phyloP scores from a whole-genome alignment of 92 coral and sea anemone species.

The Epizoanthus rinbou region DNA sequence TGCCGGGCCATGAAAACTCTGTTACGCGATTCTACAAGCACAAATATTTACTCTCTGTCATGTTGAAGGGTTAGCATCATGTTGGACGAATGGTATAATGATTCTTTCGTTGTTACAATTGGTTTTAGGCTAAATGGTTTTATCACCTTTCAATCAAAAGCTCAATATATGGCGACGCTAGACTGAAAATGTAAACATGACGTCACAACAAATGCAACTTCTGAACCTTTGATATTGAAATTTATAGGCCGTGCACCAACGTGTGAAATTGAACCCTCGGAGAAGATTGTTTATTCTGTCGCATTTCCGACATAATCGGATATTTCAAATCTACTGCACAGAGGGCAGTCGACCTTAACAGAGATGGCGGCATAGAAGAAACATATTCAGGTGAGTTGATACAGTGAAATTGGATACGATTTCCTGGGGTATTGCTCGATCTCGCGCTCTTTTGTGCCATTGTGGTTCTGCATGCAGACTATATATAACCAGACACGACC shows the following conservation, averaged over 20 bases:
- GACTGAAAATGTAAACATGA: slow-evolving; percentile 13
- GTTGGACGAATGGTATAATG: background rate
- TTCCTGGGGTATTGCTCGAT: slow-evolving; percentile 12
- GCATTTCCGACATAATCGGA: slow-evolving; percentile 42
- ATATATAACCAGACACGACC: background rate
- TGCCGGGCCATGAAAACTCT: too few relatives aligned
- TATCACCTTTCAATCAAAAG: slow-evolving; percentile 34
- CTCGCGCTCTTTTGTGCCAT: background rate
- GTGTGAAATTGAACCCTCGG: slow-evolving; percentile 9
- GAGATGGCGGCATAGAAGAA: background rate
- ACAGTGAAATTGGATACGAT: slow-evolving; percentile 28
- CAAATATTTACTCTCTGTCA: background rate
- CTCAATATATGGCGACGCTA: slow-evolving; percentile 22
- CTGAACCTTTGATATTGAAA: slow-evolving; percentile 30
- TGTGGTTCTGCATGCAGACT: background rate
- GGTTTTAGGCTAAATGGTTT: slow-evolving; percentile 10
- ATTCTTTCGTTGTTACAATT: background rate
- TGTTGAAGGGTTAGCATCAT: background rate
- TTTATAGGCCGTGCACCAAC: slow-evolving; percentile 20
- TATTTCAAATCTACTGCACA: slow-evolving; percentile 1
- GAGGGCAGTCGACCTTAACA: background rate
- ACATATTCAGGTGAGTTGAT: slow-evolving; percentile 32
- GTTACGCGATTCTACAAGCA: background rate
- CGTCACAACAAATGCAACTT: slow-evolving; percentile 24
- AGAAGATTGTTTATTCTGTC: slow-evolving; percentile 40